phyloP scores from a whole-genome alignment of 2,888 invertebrate species.

The Himalopsyche japonica region DNA sequence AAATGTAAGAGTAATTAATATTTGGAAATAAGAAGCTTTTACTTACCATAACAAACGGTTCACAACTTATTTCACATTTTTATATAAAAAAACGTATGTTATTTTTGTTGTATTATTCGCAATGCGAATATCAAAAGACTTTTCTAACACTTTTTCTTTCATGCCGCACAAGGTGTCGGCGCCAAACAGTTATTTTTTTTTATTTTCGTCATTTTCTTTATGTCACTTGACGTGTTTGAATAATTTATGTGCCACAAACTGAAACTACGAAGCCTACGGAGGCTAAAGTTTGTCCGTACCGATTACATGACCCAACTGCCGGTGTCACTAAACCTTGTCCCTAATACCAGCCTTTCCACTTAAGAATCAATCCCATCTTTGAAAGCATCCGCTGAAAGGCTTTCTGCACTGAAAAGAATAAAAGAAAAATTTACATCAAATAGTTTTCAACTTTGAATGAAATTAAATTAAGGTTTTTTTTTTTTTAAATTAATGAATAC shows the following conservation, averaged over 20 bases:
- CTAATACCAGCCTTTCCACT: background rate
- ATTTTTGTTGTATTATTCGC: background rate
- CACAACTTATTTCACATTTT: background rate
- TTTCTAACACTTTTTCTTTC: background rate
- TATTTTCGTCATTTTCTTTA: slow-evolving; percentile 1
- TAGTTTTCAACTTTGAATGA: too few species aligned
- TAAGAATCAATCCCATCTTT: background rate
- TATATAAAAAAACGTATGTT: background rate
- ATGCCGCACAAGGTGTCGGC: background rate
- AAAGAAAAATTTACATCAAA: background rate
- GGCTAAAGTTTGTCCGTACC: background rate
- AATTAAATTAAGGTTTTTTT: too few species aligned
- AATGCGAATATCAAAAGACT: background rate
- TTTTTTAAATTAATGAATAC: too few species aligned
- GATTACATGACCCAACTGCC: background rate
- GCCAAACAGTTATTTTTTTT: background rate
- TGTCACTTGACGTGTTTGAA: slow-evolving; percentile 6
- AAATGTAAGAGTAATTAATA: too few species aligned
- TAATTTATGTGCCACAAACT: slow-evolving; percentile 19
- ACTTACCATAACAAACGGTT: background rate
- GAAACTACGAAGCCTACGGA: background rate
- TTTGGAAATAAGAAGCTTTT: background rate
- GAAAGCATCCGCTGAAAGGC: background rate
- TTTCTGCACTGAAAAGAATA: background rate
- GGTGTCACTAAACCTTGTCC: background rate